Conservation (phyloP, 2,888 invertebrate species). For the Rhamnusium bicolor region DNA sequence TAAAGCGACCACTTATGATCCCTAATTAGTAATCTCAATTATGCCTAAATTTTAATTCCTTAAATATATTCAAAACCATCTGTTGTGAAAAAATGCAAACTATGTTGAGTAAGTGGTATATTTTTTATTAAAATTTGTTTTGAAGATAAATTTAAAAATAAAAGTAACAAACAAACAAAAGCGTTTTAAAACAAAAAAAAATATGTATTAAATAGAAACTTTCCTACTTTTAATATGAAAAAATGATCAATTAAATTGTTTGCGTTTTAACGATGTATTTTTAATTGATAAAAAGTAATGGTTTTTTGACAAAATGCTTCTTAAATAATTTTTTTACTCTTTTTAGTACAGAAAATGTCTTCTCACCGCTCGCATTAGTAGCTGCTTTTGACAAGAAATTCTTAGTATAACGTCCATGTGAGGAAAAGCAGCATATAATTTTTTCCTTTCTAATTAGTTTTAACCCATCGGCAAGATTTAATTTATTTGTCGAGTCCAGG, state of each 20-base stretch:
- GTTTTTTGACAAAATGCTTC: not conserved
- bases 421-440: not conserved
- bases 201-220: not conserved
- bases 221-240: not conserved
- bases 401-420: not conserved
- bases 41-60: too few relatives aligned
- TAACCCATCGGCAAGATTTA: too few relatives aligned
- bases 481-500: too few relatives aligned
- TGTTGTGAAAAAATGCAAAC: not conserved
- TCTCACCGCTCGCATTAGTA: not conserved
- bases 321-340: not conserved
- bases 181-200: not conserved
- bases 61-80: too few relatives aligned
- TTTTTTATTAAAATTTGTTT: not conserved
- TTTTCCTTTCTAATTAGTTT: not conserved
- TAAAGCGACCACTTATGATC: too few relatives aligned
- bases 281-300: not conserved
- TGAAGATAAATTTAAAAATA: not conserved
- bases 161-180: too few relatives aligned
- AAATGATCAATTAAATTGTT: not conserved
- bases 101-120: not conserved
- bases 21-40: too few relatives aligned
- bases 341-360: not conserved
- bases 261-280: not conserved
- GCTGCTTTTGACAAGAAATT: not conserved